Evolutionary conservation across 2,113 vertebrate species (phyloP).

Genomic region (Tapirus terrestris): DNA sequence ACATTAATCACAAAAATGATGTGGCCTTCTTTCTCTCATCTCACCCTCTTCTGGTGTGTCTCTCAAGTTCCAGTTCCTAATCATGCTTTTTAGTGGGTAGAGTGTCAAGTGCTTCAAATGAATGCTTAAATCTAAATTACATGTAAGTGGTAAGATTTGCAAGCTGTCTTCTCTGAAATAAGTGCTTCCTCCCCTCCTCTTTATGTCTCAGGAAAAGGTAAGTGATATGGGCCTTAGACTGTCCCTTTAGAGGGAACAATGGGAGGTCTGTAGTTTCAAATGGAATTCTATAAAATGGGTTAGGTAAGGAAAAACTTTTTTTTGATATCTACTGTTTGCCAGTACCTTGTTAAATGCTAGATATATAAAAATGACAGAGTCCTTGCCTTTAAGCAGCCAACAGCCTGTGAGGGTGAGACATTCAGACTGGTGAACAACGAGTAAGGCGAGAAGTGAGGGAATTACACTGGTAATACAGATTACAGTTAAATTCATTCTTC

Average conservation of each 20-base stretch:
- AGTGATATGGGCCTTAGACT: background rate
- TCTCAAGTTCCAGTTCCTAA: constrained; percentile 38
- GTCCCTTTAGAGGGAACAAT: background rate
- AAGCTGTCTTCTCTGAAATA: constrained; percentile 34
- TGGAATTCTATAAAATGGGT: background rate
- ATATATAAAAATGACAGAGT: background rate
- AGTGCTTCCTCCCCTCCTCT: background rate
- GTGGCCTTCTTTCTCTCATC: background rate
- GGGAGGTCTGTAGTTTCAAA: background rate
- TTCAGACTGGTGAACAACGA: background rate
- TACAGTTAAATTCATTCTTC: background rate
- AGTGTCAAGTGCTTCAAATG: constrained; percentile 37
- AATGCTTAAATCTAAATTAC: constrained; percentile 42
- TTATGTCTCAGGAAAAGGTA: constrained; percentile 34
- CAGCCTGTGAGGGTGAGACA: background rate
- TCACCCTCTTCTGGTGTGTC: background rate
- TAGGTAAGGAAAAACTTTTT: background rate
- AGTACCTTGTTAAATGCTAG: background rate
- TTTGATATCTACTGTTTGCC: background rate
- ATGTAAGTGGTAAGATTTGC: constrained; percentile 23
- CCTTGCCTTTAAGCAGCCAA: background rate
- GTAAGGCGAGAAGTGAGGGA: background rate
- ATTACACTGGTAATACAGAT: background rate
- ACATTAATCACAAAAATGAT: background rate
- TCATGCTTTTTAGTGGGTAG: background rate